Base-by-base conservation (phyloP, 2,888 invertebrate species). In the Boloria euphrosyne region DNA sequence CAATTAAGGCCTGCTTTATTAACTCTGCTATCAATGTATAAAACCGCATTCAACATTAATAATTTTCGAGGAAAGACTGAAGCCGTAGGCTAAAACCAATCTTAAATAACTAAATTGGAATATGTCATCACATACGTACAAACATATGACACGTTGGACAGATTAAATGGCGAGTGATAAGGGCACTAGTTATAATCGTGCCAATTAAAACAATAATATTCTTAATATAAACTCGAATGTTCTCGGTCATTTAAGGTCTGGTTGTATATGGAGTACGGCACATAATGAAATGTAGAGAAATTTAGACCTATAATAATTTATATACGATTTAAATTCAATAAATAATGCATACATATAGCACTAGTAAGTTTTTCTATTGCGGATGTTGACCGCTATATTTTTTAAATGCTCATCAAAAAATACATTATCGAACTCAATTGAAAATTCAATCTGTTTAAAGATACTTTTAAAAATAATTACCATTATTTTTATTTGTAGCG, bases 161-260 rank as follows among this genome's bases (percentile, higher is more conserved):
- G 43, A 63, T 50, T 63, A 46, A 65, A 50, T 51, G 46, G 46
- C 27, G 4, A 53, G 58, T 65, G 68, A 65, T 62, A 68, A 68
- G 68, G 65, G 47, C 68, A 58, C 47, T 16, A 44, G 68, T 52
- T 46, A 44, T 16, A 44, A 44, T 44, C 44, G 57, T 44, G 65
- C 65, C 62, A 68, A 68, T 68, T 68, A 65, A 65, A 61, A 65
- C 62, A 68, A 68, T 68, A 61, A 65, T 62, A 57, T 52, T 52
- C 52, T 59, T 52, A 16, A 57, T 50, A 64, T 31, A 47, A 65
- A 65, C 59, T 59, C 47, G 38, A 57, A 57, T 22, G 55, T 55
- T 46, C 57, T 22, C 22, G 46, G 46, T n/a, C 46, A 57, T 44
- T 57, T n/a, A 57, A 57, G 46, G 46, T 27, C 57, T 22, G 4